Percentiles rank a stretch among this genome's conserved stretches.
Evolutionary conservation across 2,113 vertebrate species (phyloP).

Genomic region (Myrmecophaga tridactyla): DNA sequence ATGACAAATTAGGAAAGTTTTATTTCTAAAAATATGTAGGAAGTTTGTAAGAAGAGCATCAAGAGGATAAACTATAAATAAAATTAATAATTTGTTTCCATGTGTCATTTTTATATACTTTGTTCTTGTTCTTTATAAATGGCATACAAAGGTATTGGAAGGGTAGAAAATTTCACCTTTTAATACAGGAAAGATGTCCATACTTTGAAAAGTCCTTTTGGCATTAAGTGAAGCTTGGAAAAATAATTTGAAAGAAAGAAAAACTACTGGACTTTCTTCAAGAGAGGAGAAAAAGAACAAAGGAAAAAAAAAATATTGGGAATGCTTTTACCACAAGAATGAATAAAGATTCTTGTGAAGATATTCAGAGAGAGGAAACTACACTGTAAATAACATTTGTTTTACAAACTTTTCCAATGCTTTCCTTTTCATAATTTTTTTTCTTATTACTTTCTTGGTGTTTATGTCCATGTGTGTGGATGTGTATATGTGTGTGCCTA

Average conservation of each 20-base stretch:
- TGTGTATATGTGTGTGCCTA: too few relatives aligned
- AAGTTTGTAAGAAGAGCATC: neutral
- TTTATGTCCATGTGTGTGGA: too few relatives aligned
- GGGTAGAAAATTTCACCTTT: neutral
- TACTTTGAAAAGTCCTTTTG: neutral
- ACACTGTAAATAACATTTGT: neutral
- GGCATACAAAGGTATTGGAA: neutral
- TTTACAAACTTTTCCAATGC: neutral
- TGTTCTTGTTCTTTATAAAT: neutral
- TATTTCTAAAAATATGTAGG: neutral
- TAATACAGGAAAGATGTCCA: neutral
- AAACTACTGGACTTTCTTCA: neutral
- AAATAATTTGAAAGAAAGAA: neutral
- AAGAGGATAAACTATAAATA: neutral
- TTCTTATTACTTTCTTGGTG: too few relatives aligned
- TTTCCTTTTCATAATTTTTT: neutral
- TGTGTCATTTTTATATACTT: neutral
- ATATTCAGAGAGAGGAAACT: neutral
- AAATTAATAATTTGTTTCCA: neutral
- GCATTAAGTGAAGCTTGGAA: neutral
- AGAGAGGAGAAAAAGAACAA: neutral
- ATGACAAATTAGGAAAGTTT: neutral
- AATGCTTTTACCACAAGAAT: neutral
- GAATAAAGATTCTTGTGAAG: neutral
- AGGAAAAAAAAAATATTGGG: neutral